phyloP scores from a whole-genome alignment of 1,140 invertebrate species.

The Diachasmimorpha longicaudata region DNA sequence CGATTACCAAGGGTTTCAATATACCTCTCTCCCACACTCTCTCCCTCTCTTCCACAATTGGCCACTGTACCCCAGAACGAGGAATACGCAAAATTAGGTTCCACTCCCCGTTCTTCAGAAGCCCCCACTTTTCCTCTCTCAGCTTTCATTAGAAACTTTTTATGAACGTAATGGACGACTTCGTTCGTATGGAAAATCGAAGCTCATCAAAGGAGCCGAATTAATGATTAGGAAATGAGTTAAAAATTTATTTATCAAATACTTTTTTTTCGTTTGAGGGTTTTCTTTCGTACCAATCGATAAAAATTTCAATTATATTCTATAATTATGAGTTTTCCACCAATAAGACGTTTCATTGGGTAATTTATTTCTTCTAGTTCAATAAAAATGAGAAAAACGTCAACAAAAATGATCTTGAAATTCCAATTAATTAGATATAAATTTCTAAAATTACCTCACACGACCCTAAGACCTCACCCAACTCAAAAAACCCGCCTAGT shows the following conservation, averaged over 20 bases:
- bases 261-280: too few relatives aligned
- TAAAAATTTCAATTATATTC: too few relatives aligned
- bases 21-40: conserved; percentile 26
- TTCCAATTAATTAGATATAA: too few relatives aligned
- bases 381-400: too few relatives aligned
- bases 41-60: conserved; percentile 28
- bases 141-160: neutral
- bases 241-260: too few relatives aligned
- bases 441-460: too few relatives aligned
- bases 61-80: conserved; percentile 36
- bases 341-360: too few relatives aligned
- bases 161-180: neutral
- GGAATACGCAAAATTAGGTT: neutral
- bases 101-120: neutral
- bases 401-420: too few relatives aligned
- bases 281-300: too few relatives aligned
- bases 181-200: neutral
- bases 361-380: too few relatives aligned
- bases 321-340: too few relatives aligned
- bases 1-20: conserved; percentile 38
- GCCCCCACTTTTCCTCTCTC: neutral
- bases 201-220: neutral
- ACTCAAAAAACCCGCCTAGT: neutral
- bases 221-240: neutral
- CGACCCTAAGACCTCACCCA: too few relatives aligned